Base-by-base conservation (phyloP, 2,797 vertebrate genomes). In the Percopsis omiscomaycus region DNA sequence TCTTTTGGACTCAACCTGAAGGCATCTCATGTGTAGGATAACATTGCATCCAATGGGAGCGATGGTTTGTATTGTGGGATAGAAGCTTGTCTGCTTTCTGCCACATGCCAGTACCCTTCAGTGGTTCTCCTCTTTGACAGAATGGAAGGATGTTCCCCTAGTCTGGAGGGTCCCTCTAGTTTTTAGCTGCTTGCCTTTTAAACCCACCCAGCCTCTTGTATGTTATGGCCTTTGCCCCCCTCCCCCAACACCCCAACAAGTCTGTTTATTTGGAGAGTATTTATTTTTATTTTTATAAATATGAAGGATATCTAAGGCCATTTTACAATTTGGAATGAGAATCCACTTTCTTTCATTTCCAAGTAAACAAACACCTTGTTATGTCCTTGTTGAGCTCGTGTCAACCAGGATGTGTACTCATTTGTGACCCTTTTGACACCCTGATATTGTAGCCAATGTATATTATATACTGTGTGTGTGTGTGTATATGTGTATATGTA, bases 21-120 rank as follows among this genome's bases (percentile, higher is more conserved):
- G 93, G 89, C 91, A 90, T 93, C 92, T 90, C 90, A 86, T 73
- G 74, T 89, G 84, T 95, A 83, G 80, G 81, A 69, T 95, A 96
- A 91, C 89, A 85, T 88, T 93, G 91, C 91, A 89, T 91, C 93
- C 90, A 92, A 89, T 73, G 53, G 84, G 70, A 78, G 64, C 83
- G 79, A 74, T 77, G 75, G 82, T 85, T 79, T 83, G 72, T 73
- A 64, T 66, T 75, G 69, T 87, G 81, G 83, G 74, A 68, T 87
- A 87, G 79, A 80, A 75, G 85, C 88, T 87, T 85, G 62, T 87
- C 71, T 91, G 81, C 80, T 76, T 84, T 86, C 71, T 78, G 73
- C 68, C 48, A 42, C 87, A 53, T 88, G 81, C 83, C 81, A 81
- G 69, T 88, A 42, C 69, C 70, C 74, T 87, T 89, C 47, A 80